Conservation (phyloP, 2,888 invertebrate species). For the Cynaeus angustus region DNA sequence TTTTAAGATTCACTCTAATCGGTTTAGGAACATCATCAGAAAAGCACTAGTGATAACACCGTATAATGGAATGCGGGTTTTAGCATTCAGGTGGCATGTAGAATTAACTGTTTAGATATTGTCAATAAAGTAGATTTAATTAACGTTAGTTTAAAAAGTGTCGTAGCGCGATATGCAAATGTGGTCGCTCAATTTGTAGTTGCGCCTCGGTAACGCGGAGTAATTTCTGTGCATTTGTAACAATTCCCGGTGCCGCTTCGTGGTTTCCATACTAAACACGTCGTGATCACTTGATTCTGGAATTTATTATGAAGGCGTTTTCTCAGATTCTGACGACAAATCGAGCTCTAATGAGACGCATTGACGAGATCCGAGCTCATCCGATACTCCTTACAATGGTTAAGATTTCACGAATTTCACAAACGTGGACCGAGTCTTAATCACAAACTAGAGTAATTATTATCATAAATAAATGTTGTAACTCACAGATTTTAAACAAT, state of each 20-base stretch:
- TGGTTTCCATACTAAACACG: slow-evolving; percentile 57
- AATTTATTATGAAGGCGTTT: slow-evolving; percentile 56
- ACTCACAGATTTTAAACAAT: not conserved
- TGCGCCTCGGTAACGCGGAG: slow-evolving; percentile 50
- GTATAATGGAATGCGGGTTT: slow-evolving; percentile 41
- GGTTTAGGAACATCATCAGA: slow-evolving; percentile 4
- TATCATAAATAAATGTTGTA: slow-evolving; percentile 16
- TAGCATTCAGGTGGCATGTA: slow-evolving; percentile 56
- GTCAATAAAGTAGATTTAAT: slow-evolving; percentile 61
- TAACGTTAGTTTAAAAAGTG: slow-evolving; percentile 57
- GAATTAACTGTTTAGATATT: slow-evolving; percentile 60
- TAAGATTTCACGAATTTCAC: slow-evolving; percentile 42
- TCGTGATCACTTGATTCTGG: slow-evolving; percentile 56
- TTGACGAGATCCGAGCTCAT: slow-evolving; percentile 47
- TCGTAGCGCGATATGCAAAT: slow-evolving; percentile 56
- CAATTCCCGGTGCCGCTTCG: slow-evolving; percentile 54
- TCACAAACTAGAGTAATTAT: slow-evolving; percentile 21
- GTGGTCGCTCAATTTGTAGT: slow-evolving; percentile 55
- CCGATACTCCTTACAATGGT: slow-evolving; percentile 40
- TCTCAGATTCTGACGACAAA: slow-evolving; percentile 50
- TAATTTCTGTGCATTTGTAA: slow-evolving; percentile 55
- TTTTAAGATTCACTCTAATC: slow-evolving; percentile 22
- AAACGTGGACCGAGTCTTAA: slow-evolving; percentile 38
- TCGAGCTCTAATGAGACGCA: slow-evolving; percentile 55
- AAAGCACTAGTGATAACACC: too few relatives aligned